Evolutionary conservation across 2,113 vertebrate species (phyloP).

Genomic region (Aegotheles bennettii): DNA sequence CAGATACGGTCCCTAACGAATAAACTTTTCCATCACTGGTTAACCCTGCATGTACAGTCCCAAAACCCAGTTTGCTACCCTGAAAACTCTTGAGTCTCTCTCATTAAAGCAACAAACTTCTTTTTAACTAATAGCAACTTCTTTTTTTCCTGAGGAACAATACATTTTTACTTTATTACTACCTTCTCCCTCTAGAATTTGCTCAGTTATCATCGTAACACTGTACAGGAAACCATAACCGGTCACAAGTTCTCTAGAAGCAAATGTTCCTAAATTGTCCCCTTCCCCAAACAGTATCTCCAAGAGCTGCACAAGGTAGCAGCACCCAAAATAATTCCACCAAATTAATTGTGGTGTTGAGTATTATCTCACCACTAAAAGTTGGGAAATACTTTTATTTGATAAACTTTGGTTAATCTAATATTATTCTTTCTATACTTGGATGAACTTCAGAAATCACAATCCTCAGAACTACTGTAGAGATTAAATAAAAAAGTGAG

Average conservation of each 20-base stretch:
- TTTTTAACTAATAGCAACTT: neutral
- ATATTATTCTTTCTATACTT: neutral
- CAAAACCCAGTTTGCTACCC: fast-evolving
- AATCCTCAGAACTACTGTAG: neutral
- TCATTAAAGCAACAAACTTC: neutral
- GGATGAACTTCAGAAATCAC: neutral
- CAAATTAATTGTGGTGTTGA: neutral
- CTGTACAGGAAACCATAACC: neutral
- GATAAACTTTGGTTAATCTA: neutral
- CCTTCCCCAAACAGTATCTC: neutral
- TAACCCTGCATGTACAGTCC: neutral
- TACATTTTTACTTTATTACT: neutral
- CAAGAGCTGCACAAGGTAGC: neutral
- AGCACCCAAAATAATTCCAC: neutral
- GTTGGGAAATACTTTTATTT: neutral
- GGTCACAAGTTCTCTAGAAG: neutral
- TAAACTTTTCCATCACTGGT: neutral
- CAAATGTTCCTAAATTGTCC: neutral
- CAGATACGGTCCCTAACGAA: neutral
- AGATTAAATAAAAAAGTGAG: neutral
- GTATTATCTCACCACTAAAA: neutral
- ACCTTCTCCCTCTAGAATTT: neutral
- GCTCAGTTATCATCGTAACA: neutral
- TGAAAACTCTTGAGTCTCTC: neutral
- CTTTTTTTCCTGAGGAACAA: neutral